A percentile compares a stretch with the other conserved stretches of the same genome.
Evolutionary conservation across 2,113 vertebrate species (phyloP).

Genomic region (Anarhynchus alexandrinus): DNA sequence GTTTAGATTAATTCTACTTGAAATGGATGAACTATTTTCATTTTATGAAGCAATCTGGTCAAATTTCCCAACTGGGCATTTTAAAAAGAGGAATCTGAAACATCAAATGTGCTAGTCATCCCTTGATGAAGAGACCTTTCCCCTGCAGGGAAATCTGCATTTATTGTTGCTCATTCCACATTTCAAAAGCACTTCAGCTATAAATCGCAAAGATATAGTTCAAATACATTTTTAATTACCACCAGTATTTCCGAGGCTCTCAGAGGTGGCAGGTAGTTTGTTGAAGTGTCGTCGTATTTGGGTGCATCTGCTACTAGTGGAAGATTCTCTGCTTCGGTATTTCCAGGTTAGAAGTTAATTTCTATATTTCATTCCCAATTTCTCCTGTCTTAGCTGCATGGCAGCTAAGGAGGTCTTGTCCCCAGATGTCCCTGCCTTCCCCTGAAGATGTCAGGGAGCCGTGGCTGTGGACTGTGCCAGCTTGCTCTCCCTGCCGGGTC

Average conservation of each 20-base stretch:
- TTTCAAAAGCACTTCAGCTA: not conserved
- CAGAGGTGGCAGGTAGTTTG: not conserved
- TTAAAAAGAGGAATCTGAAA: slow-evolving; percentile 8
- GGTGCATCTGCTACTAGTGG: not conserved
- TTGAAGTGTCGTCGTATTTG: accelerated
- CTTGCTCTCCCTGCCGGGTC: not conserved
- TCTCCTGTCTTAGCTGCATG: not conserved
- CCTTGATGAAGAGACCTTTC: not conserved
- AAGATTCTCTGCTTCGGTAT: not conserved
- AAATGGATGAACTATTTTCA: not conserved
- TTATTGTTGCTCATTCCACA: not conserved
- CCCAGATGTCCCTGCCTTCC: not conserved
- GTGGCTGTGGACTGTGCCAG: not conserved
- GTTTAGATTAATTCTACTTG: slow-evolving; percentile 19
- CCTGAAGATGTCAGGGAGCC: not conserved
- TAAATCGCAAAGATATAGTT: not conserved
- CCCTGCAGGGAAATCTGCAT: not conserved
- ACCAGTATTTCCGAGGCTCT: not conserved
- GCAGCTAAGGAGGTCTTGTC: not conserved
- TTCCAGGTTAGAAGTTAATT: not conserved
- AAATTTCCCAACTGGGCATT: slow-evolving; percentile 36
- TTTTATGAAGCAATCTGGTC: slow-evolving; percentile 24
- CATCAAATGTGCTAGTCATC: not conserved
- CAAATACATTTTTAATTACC: slow-evolving; percentile 19
- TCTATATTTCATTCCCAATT: not conserved